Base-by-base conservation (phyloP, 2,888 invertebrate species). In the Cryptophagus acutangulus region DNA sequence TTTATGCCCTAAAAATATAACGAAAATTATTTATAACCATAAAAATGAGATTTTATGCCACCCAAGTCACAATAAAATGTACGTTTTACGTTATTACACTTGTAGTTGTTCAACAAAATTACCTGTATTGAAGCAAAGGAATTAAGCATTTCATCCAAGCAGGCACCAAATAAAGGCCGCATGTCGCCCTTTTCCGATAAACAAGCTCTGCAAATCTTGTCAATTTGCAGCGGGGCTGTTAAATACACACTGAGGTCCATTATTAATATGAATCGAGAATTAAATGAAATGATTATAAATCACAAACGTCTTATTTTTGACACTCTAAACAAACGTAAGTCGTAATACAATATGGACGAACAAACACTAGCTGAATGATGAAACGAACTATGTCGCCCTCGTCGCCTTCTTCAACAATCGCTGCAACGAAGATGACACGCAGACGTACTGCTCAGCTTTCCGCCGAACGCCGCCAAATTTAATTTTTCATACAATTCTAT, bases 141-240 rank as follows among this genome's bases (percentile, higher is more conserved):
- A 42, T 64, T 55, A 12, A 74, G 56, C 74, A 74, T 74, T 63
- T 72, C 69, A 49, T 73, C 72, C 28, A 74, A 58, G 54, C 71
- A 73, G 25, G 71, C 69, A 10, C 73, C 74, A 56, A 69, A 74
- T 39, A 74, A 58, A 13, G 72, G 70, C 45, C 67, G 63, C 73
- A 74, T 73, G 41, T 71, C 69, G 6, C 71, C 71, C 48, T 69
- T 71, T 57, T 66, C 67, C 13, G 67, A 60, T 36, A 73, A 55
- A 55, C 74, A 74, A 13, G 72, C 71, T 41, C 74, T 62, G 55
- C 74, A 74, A 13, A 73, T 67, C 54, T 69, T 70, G 36, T 70
- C 67, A 33, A 73, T 43, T 51, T 67, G 65, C 41, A 71, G 52
- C 12, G 70, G 71, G n/a, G 67, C 63, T 30, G 64, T 63, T 51